phyloP scores from a whole-genome alignment of 1,140 invertebrate species.

The Musca domestica region DNA sequence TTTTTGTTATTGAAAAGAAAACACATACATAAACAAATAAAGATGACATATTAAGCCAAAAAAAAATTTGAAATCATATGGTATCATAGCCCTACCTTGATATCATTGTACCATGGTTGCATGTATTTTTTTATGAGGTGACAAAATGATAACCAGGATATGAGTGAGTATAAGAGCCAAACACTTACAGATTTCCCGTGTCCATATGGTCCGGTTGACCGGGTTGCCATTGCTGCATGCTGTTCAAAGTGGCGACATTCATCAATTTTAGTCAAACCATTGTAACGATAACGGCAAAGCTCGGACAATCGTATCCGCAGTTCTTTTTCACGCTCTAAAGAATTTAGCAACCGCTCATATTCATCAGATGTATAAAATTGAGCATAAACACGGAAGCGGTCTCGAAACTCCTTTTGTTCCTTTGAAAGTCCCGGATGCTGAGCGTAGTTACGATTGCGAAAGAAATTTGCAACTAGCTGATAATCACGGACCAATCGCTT shows the following conservation, averaged over 20 bases:
- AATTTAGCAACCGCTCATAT: slow-evolving; percentile 74
- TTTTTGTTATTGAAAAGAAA: too few relatives aligned
- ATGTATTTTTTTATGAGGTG: too few relatives aligned
- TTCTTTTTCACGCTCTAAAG: slow-evolving; percentile 79
- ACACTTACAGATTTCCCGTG: slow-evolving; percentile 53
- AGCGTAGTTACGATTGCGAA: slow-evolving; percentile 57
- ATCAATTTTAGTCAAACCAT: slow-evolving; percentile 76
- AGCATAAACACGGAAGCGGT: slow-evolving; percentile 78
- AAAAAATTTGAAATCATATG: too few relatives aligned
- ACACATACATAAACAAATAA: too few relatives aligned
- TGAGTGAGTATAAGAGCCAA: too few relatives aligned
- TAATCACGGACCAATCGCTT: slow-evolving; percentile 86
- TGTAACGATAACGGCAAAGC: slow-evolving; percentile 75
- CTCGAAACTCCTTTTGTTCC: slow-evolving; percentile 67
- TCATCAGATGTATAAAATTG: slow-evolving; percentile 85
- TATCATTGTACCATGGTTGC: too few relatives aligned
- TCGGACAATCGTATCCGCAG: slow-evolving; percentile 78
- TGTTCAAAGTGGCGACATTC: slow-evolving; percentile 83
- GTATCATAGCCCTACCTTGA: too few relatives aligned
- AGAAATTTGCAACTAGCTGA: slow-evolving; percentile 80
- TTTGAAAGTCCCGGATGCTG: slow-evolving; percentile 49
- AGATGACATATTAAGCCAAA: too few relatives aligned
- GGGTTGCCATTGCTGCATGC: slow-evolving; percentile 59
- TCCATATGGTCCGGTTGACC: slow-evolving; percentile 47
- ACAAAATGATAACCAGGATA: too few relatives aligned